phyloP scores from a whole-genome alignment of 2,113 vertebrate genomes.

The Semnornis frantzii region DNA sequence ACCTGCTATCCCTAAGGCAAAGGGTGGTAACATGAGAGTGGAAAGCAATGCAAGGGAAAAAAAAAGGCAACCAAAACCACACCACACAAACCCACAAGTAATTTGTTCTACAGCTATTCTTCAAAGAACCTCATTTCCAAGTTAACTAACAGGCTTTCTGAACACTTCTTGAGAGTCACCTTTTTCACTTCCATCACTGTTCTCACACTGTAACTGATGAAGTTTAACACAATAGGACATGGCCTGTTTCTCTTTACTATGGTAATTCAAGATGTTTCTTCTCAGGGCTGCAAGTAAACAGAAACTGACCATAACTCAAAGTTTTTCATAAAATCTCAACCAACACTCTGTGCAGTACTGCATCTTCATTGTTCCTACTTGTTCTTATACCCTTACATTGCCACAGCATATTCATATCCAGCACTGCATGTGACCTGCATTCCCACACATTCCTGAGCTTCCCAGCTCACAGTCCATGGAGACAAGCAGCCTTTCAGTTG shows the following conservation, averaged over 20 bases:
- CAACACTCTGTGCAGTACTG: not conserved
- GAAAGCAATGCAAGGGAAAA: not conserved
- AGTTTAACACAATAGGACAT: not conserved
- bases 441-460: not conserved
- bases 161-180: not conserved
- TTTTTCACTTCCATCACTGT: not conserved
- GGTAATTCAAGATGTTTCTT: not conserved
- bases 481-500: accelerated
- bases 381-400: not conserved
- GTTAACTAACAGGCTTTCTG: not conserved
- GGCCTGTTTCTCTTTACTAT: not conserved
- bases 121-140: not conserved
- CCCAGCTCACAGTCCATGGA: not conserved
- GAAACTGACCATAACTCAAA: not conserved
- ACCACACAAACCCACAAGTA: not conserved
- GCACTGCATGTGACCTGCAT: not conserved
- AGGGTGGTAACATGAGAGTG: not conserved
- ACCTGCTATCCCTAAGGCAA: not conserved
- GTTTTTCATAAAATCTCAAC: not conserved
- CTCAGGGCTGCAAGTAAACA: not conserved
- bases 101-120: not conserved
- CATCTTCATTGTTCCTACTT: not conserved
- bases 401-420: not conserved
- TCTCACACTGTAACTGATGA: not conserved
- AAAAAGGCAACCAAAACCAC: accelerated